A percentile compares a stretch with the other conserved stretches of the same genome.
Conservation (phyloP, 1,140 invertebrate genomes). For the Rhyzopertha dominica region DNA sequence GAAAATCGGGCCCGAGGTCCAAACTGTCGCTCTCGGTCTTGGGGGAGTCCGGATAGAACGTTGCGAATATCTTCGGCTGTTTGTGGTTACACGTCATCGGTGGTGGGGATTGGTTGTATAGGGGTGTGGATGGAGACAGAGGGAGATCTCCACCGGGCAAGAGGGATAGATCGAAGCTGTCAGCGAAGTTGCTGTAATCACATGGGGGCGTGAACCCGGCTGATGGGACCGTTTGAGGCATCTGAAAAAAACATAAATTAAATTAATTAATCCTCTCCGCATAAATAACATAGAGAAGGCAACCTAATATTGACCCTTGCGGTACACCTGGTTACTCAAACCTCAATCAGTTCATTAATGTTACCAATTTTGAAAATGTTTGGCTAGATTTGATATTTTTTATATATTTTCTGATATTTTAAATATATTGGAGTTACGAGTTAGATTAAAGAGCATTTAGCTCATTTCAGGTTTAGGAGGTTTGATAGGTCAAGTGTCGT, state of each 20-base stretch:
- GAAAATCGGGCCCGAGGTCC: constrained; percentile 38
- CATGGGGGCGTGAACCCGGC: constrained; percentile 66
- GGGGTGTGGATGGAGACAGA: constrained; percentile 53
- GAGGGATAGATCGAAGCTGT: constrained; percentile 68
- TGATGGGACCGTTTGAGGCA: constrained; percentile 75
- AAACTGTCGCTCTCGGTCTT: constrained; percentile 15
- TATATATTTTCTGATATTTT: no score
- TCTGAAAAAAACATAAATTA: constrained; percentile 64
- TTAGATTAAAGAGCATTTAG: no score
- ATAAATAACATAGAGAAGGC: no score
- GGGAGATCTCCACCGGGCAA: constrained; percentile 57
- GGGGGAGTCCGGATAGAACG: constrained; percentile 31
- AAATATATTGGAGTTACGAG: no score
- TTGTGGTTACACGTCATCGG: constrained; percentile 22
- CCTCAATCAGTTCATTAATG: no score
- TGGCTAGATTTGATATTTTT: no score
- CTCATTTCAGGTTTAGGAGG: no score
- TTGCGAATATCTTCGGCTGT: constrained; percentile 39
- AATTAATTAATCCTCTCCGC: no score
- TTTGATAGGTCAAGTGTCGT: no score
- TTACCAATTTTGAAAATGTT: no score
- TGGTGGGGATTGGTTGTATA: constrained; percentile 52
- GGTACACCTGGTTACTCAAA: no score
- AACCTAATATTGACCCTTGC: no score
- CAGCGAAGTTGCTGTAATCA: constrained; percentile 60